Evolutionary conservation across 2,888 invertebrate genomes (phyloP).

Genomic region (Lasioglossum villosulum): DNA sequence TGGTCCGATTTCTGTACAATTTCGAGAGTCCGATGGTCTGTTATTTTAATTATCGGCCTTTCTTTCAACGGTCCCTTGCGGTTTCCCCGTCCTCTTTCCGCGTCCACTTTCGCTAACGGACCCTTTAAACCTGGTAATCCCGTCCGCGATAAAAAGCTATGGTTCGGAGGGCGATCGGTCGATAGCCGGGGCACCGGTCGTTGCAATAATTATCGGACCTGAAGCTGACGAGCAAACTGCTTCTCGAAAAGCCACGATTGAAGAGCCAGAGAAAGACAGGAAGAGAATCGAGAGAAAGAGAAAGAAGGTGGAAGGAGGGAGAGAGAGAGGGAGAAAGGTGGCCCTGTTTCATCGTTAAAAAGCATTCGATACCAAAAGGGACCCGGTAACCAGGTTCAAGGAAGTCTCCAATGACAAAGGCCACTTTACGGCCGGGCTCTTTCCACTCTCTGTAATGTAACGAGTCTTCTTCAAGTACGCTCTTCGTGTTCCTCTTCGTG

Average conservation of each 20-base stretch:
- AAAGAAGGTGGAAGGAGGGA: neutral
- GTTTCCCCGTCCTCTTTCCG: slow-evolving; percentile 28
- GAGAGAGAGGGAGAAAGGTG: neutral
- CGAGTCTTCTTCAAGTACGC: slow-evolving; percentile 67
- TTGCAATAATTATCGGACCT: slow-evolving; percentile 56
- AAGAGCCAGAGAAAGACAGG: neutral
- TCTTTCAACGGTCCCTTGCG: slow-evolving; percentile 23
- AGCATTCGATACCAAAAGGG: slow-evolving; percentile 58
- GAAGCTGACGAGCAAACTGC: slow-evolving; percentile 44
- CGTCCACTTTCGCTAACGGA: slow-evolving; percentile 42
- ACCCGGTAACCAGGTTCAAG: slow-evolving; percentile 65
- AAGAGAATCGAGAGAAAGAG: neutral
- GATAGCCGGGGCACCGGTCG: slow-evolving; percentile 28
- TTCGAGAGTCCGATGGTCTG: neutral
- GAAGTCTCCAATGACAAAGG: slow-evolving; percentile 74
- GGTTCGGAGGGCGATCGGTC: slow-evolving; percentile 40
- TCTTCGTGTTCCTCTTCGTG: slow-evolving; percentile 67
- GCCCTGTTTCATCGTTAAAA: slow-evolving; percentile 34
- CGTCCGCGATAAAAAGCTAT: slow-evolving; percentile 46
- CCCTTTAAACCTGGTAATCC: slow-evolving; percentile 54
- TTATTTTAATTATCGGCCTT: slow-evolving; percentile 13
- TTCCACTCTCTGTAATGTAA: slow-evolving; percentile 63
- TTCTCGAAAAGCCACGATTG: slow-evolving; percentile 41
- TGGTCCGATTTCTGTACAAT: neutral
- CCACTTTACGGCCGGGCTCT: slow-evolving; percentile 69